These are phyloP conservation scores for Pangasianodon gigas DNA, from an alignment of 2,113 vertebrate genomes.

Conservation along the genomic window DNA sequence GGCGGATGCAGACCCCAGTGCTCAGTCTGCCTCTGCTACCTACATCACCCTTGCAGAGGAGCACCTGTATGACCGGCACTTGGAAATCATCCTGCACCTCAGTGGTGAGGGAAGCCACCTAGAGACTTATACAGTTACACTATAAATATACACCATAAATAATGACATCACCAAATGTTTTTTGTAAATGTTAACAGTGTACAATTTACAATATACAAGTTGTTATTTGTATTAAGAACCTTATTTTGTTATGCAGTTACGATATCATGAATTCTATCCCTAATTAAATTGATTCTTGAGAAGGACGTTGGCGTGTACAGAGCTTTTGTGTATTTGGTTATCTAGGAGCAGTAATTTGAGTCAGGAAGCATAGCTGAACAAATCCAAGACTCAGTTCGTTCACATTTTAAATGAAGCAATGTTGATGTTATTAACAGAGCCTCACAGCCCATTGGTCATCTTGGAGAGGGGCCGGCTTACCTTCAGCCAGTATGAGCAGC, in stretches of 20 bases:
- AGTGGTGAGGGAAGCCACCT: conserved; percentile 78
- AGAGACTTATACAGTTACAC: background rate
- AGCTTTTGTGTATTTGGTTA: background rate
- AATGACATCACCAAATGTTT: background rate
- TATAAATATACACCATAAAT: background rate
- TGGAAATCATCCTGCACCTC: conserved; percentile 92
- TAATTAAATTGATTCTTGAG: background rate
- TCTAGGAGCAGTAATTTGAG: background rate
- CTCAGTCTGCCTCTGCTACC: conserved; percentile 86
- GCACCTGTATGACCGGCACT: conserved; percentile 82
- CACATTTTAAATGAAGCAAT: background rate
- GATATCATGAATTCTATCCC: background rate
- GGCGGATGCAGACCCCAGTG: conserved; percentile 88
- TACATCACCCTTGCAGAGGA: conserved; percentile 91
- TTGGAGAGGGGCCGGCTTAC: conserved; percentile 85
- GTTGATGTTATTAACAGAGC: conserved; percentile 72
- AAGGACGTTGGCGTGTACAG: background rate
- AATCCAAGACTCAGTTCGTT: background rate
- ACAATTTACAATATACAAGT: background rate
- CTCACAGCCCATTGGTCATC: conserved; percentile 86
- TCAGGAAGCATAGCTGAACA: background rate
- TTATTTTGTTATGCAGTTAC: background rate
- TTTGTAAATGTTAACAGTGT: background rate
- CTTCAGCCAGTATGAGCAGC: conserved; percentile 83
- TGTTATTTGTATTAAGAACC: background rate